These are phyloP conservation scores for Amphiprion percula DNA, from an alignment of 2,113 vertebrate genomes.

Conservation along the genomic window DNA sequence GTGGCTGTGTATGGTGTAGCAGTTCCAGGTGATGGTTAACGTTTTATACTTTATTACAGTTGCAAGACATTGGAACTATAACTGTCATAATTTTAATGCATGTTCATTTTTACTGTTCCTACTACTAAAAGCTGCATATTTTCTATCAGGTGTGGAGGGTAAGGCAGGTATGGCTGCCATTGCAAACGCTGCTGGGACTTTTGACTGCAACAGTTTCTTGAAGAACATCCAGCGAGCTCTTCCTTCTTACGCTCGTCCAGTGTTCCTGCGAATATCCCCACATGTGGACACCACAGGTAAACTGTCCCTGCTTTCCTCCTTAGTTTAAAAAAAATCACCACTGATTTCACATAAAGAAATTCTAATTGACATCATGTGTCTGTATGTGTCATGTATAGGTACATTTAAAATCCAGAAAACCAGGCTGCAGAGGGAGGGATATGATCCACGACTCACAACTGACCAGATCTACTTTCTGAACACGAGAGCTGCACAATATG, in stretches of 20 bases:
- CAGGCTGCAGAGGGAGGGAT: conserved; percentile 90
- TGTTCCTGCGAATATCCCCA: conserved; percentile 92
- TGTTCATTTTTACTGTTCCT: background rate
- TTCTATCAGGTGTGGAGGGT: conserved; percentile 89
- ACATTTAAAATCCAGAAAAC: conserved; percentile 98
- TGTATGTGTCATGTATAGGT: conserved; percentile 74
- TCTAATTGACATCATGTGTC: background rate
- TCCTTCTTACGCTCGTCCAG: conserved; percentile 90
- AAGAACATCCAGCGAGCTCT: conserved; percentile 86
- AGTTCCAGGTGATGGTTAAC: conserved; percentile 84
- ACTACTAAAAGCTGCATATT: background rate
- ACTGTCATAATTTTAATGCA: background rate
- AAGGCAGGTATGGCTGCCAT: conserved; percentile 95
- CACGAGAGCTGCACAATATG: conserved; percentile 83
- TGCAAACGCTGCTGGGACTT: conserved; percentile 81
- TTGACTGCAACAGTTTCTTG: conserved; percentile 86
- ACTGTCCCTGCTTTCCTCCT: background rate
- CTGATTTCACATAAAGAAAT: background rate
- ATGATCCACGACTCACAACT: conserved; percentile 85
- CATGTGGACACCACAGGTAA: conserved; percentile 92
- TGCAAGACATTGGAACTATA: background rate
- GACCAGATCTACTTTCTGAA: conserved; percentile 92
- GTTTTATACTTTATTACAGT: background rate
- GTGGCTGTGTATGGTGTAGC: conserved; percentile 91
- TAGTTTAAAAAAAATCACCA: background rate